Conservation (phyloP, 2,888 invertebrate species). For the Petrophora chlorosata region DNA sequence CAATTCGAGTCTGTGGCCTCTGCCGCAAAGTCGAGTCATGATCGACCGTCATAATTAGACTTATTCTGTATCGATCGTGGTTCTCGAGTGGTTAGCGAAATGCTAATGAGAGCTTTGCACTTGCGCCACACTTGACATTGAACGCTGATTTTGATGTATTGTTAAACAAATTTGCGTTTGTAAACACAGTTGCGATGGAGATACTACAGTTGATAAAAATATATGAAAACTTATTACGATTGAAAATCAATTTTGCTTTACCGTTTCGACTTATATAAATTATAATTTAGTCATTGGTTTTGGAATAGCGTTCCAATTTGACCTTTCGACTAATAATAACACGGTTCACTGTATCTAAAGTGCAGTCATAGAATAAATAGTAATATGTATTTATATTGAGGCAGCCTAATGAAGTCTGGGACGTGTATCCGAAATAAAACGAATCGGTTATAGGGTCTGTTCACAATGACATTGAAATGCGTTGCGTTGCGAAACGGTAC, state of each 20-base stretch:
- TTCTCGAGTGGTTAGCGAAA: conserved; percentile 40
- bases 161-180: conserved; percentile 34
- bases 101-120: conserved; percentile 45
- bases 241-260: no score
- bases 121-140: conserved; percentile 53
- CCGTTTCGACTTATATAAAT: no score
- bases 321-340: no score
- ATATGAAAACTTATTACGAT: no score
- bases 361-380: neutral
- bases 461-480: conserved; percentile 77
- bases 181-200: conserved; percentile 29
- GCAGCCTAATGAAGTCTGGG: conserved; percentile 20
- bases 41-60: conserved; percentile 37
- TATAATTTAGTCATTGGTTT: no score
- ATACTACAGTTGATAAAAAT: no score
- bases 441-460: conserved; percentile 53
- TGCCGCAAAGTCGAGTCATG: conserved; percentile 24
- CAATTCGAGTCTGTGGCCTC: neutral
- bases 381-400: conserved; percentile 7
- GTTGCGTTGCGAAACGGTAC: conserved; percentile 78
- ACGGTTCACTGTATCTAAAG: neutral
- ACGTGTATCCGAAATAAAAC: conserved; percentile 31
- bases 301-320: neutral
- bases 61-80: conserved; percentile 28
- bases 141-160: conserved; percentile 38